Evolutionary conservation across 64 coral and sea anemone genomes (phyloP), one percentile per base, ranked within the genome.

Genomic region (Montipora cactus): DNA sequence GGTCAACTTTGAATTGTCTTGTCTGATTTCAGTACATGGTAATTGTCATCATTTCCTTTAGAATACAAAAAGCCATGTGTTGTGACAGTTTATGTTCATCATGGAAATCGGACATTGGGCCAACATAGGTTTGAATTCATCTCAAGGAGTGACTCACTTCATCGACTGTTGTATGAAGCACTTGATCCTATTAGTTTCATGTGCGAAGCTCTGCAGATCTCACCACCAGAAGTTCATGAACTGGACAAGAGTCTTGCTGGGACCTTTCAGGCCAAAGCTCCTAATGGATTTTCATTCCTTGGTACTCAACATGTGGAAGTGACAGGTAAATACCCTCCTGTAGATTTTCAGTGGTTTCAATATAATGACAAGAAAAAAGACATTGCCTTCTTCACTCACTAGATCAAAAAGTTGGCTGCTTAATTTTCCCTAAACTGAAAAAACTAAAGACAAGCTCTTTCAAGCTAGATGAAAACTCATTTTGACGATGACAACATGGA

Each of bases 161-260:
- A 85, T 7, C 47, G 87, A 77, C 48, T 93, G 59, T 75, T 93
- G 16, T 49, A 73, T 45, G 67, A 13, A 45, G 61, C 83, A 67
- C 74, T 77, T 47, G 82, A 88, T 87, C 83, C 92, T 61, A 62
- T 93, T 2, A 88, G 19, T 61, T 93, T 93, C 37, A 93, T 93
- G 92, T 93, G 92, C 61, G 92, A 93, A 64, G 75, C 92, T 8
- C 84, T 93, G 8, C 47, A 74, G 5, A 80, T 93, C 18, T 80
- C 84, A 11, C 75, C 83, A 67, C 23, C 13, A 67, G 92, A 93
- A 72, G 28, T 88, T 13, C 47, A 48, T 37, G 62, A 28, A 1
- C 77, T 93, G 45, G 92, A 93, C 53, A n/a, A 58, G 18, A 19
- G 62, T 67, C 48, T 93, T 47, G 76, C 92, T 15, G 84, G 11